A percentile compares a stretch with the other conserved stretches of the same genome.
These are phyloP conservation scores for Apoda limacodes DNA, from an alignment of 2,888 invertebrate species.

Conservation along the genomic window DNA sequence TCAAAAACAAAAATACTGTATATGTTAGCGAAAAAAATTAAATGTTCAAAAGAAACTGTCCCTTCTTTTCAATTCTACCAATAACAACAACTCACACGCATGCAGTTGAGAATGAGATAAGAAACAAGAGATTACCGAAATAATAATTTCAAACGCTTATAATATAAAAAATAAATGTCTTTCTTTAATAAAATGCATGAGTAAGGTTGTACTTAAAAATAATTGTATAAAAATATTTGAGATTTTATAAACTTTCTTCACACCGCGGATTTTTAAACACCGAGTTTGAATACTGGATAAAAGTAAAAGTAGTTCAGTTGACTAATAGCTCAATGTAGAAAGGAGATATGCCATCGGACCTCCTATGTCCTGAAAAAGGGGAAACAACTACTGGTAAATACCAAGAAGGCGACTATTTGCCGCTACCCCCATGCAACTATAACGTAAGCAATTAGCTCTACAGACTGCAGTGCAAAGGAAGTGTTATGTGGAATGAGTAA, in stretches of 20 bases:
- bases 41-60: constrained; percentile 44
- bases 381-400: constrained; percentile 52
- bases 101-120: constrained; percentile 32
- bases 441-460: constrained; percentile 50
- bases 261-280: constrained; percentile 28
- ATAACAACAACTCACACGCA: constrained; percentile 30
- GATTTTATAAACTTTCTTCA: constrained; percentile 23
- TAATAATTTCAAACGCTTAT: constrained; percentile 26
- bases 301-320: too few species aligned
- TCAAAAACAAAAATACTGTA: constrained; percentile 44
- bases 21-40: constrained; percentile 31
- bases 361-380: constrained; percentile 74
- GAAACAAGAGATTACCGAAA: constrained; percentile 27
- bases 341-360: constrained; percentile 75
- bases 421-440: constrained; percentile 46
- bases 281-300: too few species aligned
- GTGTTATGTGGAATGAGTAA: constrained; percentile 46
- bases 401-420: too few species aligned
- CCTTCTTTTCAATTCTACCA: constrained; percentile 38
- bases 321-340: constrained; percentile 73
- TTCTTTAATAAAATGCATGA: constrained; percentile 36
- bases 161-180: constrained; percentile 35
- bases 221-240: constrained; percentile 8
- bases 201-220: constrained; percentile 15
- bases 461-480: constrained; percentile 43